Conservation (phyloP, 2,797 vertebrate species). For the Tauraco hartlaubi region DNA sequence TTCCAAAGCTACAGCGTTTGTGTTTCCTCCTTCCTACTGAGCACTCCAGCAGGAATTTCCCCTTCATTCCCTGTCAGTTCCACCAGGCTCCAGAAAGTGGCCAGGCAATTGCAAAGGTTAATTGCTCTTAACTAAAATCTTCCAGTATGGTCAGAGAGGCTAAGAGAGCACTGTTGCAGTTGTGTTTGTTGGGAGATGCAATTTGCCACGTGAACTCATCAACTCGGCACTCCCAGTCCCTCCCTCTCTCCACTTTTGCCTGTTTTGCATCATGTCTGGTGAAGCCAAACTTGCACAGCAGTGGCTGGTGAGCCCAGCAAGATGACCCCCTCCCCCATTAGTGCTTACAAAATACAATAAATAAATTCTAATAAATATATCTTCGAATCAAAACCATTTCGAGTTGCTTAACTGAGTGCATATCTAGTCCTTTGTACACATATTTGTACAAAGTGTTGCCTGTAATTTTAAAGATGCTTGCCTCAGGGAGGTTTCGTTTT, state of each 20-base stretch:
- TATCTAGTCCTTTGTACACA: slow-evolving; percentile 87
- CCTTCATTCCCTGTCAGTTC: background rate
- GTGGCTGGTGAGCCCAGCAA: background rate
- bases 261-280: background rate
- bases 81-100: background rate
- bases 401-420: slow-evolving; percentile 82
- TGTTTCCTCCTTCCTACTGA: background rate
- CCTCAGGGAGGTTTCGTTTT: slow-evolving; percentile 86
- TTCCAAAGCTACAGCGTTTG: background rate
- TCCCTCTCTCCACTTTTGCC: background rate
- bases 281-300: background rate
- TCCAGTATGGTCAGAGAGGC: background rate
- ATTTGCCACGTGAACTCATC: background rate
- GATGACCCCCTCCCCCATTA: slow-evolving; percentile 6
- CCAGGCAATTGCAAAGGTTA: background rate
- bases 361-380: slow-evolving; percentile 84
- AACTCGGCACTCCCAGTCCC: accelerated
- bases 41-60: background rate
- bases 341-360: slow-evolving; percentile 72
- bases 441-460: slow-evolving; percentile 90
- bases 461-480: slow-evolving; percentile 89
- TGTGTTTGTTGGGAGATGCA: background rate
- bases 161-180: background rate
- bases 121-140: background rate
- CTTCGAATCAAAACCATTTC: slow-evolving; percentile 81